Conservation (phyloP, 2,888 invertebrate genomes). For the Apamea sordens region DNA sequence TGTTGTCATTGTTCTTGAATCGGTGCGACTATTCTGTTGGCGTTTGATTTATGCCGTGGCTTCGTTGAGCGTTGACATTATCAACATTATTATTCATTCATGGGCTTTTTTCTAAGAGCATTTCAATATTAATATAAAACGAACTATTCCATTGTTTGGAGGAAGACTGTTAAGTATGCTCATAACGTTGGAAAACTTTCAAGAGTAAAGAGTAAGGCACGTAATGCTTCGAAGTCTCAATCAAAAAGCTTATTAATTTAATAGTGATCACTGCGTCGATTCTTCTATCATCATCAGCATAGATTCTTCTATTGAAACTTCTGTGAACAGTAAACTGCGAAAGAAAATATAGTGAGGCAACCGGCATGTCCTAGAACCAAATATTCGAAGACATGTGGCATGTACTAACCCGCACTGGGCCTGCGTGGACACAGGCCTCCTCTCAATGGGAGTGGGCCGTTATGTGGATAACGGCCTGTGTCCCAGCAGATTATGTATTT, state of each 20-base stretch:
- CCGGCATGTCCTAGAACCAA: no score
- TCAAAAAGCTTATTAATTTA: not conserved
- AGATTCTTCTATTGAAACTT: no score
- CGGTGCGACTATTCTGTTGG: not conserved
- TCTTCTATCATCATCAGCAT: no score
- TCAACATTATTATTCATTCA: not conserved
- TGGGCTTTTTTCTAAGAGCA: not conserved
- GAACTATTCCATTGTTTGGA: not conserved
- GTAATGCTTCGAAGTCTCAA: not conserved
- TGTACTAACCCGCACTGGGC: no score
- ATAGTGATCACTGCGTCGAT: not conserved
- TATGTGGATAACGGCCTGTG: no score
- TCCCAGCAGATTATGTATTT: no score
- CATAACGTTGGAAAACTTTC: not conserved
- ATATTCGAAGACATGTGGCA: no score
- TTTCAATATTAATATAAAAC: not conserved
- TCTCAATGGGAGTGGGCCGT: no score
- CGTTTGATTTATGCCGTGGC: not conserved
- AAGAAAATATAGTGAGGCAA: no score
- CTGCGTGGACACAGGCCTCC: no score
- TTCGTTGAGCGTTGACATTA: not conserved
- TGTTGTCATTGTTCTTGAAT: constrained; percentile 23
- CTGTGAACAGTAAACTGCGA: no score
- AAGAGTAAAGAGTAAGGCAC: no score
- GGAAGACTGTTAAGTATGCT: not conserved